A percentile compares a stretch with the other conserved stretches of the same genome.
Conservation (phyloP, 2,113 vertebrate genomes). For the Sorex araneus region DNA sequence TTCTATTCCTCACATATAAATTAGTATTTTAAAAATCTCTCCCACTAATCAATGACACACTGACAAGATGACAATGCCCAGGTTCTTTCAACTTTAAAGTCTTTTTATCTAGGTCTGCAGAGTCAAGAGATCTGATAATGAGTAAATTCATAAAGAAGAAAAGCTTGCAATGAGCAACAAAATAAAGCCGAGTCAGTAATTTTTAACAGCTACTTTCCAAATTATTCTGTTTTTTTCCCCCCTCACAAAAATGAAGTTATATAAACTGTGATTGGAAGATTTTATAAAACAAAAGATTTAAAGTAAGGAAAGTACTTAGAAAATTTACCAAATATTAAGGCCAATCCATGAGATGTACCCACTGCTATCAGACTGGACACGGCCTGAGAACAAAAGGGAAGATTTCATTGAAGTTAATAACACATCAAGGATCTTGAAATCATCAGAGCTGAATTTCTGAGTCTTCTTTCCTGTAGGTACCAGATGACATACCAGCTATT, state of each 20-base stretch:
- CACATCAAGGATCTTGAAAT: slow-evolving; percentile 55
- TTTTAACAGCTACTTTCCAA: neutral
- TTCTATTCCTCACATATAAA: neutral
- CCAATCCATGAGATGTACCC: slow-evolving; percentile 98
- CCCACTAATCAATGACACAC: neutral
- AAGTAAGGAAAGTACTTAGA: slow-evolving; percentile 56
- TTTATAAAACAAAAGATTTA: slow-evolving; percentile 56
- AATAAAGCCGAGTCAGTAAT: slow-evolving; percentile 30
- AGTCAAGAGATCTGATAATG: neutral
- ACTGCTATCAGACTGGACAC: slow-evolving; percentile 97
- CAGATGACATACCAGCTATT: slow-evolving; percentile 52
- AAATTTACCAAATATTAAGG: slow-evolving; percentile 97
- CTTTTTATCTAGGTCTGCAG: neutral
- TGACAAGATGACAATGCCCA: neutral
- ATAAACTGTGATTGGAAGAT: slow-evolving; percentile 22
- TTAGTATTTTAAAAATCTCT: too few relatives aligned
- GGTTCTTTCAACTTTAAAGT: neutral
- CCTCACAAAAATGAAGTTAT: neutral
- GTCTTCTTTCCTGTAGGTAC: slow-evolving; percentile 33
- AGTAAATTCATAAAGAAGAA: slow-evolving; percentile 22
- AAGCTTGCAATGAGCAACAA: neutral
- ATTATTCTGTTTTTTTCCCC: neutral
- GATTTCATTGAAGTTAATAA: slow-evolving; percentile 34
- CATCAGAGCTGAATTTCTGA: slow-evolving; percentile 21
- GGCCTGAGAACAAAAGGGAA: slow-evolving; percentile 89